Evolutionary conservation across 2,113 vertebrate species (phyloP).

Genomic region (Pygoscelis adeliae): DNA sequence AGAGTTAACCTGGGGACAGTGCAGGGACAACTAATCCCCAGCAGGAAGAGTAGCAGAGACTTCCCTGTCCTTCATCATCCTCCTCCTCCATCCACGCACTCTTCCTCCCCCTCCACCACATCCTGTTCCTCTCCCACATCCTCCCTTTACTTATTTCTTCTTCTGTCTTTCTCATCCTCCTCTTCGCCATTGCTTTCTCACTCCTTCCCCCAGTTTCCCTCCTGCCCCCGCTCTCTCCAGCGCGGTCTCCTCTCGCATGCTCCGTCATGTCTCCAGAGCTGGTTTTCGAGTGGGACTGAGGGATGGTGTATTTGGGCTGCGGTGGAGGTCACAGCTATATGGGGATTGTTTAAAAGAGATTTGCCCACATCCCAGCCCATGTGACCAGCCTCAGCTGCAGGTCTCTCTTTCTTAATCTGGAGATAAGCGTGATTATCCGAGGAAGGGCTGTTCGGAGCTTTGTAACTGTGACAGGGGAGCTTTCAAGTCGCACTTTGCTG

Average conservation of each 20-base stretch:
- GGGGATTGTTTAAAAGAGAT: conserved; percentile 74
- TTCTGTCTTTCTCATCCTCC: background rate
- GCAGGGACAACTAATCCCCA: conserved; percentile 37
- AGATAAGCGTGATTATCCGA: conserved; percentile 88
- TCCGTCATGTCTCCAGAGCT: conserved; percentile 36
- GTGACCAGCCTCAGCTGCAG: conserved; percentile 84
- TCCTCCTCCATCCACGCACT: background rate
- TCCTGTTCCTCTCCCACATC: background rate
- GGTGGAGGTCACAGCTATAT: conserved; percentile 68
- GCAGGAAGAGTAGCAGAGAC: conserved; percentile 16
- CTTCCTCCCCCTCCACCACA: background rate
- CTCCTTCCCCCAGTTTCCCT: background rate
- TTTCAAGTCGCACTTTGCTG: conserved; percentile 84
- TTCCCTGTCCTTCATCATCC: conserved; percentile 13
- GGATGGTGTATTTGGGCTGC: conserved; percentile 42
- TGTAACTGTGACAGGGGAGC: conserved; percentile 87
- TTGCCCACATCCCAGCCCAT: conserved; percentile 72
- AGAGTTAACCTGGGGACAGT: conserved; percentile 61
- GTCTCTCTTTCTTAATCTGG: conserved; percentile 89
- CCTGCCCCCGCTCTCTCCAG: background rate
- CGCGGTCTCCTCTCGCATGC: background rate
- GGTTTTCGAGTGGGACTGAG: conserved; percentile 16
- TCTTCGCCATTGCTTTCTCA: background rate
- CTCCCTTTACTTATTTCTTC: background rate
- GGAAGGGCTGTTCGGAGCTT: conserved; percentile 86